Evolutionary conservation across 2,113 vertebrate species (phyloP).

Genomic region (Empidonax alnorum): DNA sequence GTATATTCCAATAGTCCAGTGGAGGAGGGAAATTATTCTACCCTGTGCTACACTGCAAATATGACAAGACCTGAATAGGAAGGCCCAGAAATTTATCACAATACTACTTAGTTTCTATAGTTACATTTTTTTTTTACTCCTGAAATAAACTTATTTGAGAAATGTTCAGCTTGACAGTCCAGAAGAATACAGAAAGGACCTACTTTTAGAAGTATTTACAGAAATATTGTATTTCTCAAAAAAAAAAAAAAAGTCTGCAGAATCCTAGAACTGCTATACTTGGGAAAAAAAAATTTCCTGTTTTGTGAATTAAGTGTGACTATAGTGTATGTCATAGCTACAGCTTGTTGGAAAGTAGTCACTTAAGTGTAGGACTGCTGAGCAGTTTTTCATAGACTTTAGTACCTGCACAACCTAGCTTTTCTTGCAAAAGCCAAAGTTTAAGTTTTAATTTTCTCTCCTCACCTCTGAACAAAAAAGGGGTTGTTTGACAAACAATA

Average conservation of each 20-base stretch:
- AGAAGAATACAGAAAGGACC: neutral
- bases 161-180: neutral
- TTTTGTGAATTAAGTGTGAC: neutral
- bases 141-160: neutral
- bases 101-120: neutral
- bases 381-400: neutral
- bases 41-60: neutral
- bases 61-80: neutral
- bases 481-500: rapidly evolving
- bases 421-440: neutral
- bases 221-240: neutral
- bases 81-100: neutral
- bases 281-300: neutral
- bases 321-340: too few species aligned
- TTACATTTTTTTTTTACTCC: neutral
- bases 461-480: neutral
- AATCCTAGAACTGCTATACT: neutral
- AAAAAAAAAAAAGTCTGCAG: neutral
- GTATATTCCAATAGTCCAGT: neutral
- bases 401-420: neutral
- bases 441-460: neutral
- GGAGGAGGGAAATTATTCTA: rapidly evolving
- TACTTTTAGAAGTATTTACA: neutral
- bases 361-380: neutral
- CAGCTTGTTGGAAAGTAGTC: neutral